phyloP scores from a whole-genome alignment of 2,888 invertebrate species.

The Caenorhabditis becei region DNA sequence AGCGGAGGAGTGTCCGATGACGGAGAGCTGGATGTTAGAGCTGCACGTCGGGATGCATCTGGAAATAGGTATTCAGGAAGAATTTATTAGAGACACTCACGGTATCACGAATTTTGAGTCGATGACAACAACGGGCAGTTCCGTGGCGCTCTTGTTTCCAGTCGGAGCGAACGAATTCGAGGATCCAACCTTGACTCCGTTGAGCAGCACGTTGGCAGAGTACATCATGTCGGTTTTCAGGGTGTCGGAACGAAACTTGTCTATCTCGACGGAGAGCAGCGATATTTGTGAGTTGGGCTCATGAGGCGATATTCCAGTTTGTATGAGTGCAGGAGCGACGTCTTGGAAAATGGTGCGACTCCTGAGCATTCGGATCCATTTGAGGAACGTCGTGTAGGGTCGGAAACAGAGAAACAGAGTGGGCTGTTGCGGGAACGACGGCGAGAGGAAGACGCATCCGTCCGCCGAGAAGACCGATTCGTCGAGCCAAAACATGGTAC shows the following conservation, averaged over 20 bases:
- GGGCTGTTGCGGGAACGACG: slow-evolving; percentile 36
- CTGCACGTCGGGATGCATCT: slow-evolving; percentile 57
- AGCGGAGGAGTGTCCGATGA: slow-evolving; percentile 31
- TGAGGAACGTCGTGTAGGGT: slow-evolving; percentile 48
- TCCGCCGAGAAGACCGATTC: slow-evolving; percentile 68
- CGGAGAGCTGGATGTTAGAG: slow-evolving; percentile 45
- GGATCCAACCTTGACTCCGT: slow-evolving; percentile 60
- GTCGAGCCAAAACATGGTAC: slow-evolving; percentile 65
- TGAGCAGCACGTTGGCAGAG: slow-evolving; percentile 53
- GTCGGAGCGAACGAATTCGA: slow-evolving; percentile 50
- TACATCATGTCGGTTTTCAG: slow-evolving; percentile 60
- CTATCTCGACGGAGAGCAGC: slow-evolving; percentile 53
- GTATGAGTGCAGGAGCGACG: slow-evolving; percentile 39
- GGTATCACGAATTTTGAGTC: slow-evolving; percentile 65
- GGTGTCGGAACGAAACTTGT: slow-evolving; percentile 60
- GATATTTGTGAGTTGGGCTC: slow-evolving; percentile 54
- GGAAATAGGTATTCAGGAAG: background rate
- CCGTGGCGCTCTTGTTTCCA: slow-evolving; percentile 42
- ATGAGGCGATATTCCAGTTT: slow-evolving; percentile 25
- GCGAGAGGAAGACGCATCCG: slow-evolving; percentile 63
- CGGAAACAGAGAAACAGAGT: slow-evolving; percentile 56
- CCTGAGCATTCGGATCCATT: slow-evolving; percentile 58
- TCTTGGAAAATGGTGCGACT: slow-evolving; percentile 56
- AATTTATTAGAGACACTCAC: slow-evolving; percentile 43
- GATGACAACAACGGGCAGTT: slow-evolving; percentile 57